A percentile compares a stretch with the other conserved stretches of the same genome.
These are phyloP conservation scores for Stomorhina lunata DNA, from an alignment of 2,888 invertebrate genomes.

Conservation along the genomic window DNA sequence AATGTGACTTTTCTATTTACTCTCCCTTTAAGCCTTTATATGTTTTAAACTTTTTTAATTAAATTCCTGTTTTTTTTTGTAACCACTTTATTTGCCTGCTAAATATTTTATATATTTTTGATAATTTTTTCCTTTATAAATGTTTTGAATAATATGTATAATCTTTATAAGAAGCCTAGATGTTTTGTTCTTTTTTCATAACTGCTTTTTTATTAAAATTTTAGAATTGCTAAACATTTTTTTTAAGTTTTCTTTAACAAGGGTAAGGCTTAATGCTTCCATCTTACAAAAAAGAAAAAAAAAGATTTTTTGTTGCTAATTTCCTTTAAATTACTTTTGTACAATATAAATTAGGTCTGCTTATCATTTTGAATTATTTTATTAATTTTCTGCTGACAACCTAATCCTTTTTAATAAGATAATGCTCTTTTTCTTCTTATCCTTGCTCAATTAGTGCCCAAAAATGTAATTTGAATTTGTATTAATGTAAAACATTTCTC, in stretches of 20 bases:
- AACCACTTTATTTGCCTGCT: slow-evolving; percentile 37
- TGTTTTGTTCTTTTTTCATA: background rate
- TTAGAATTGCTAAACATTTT: background rate
- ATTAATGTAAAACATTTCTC: too few relatives aligned
- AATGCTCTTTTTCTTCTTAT: too few relatives aligned
- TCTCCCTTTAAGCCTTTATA: background rate
- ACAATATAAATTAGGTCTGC: too few relatives aligned
- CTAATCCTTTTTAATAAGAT: too few relatives aligned
- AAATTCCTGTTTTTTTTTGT: too few relatives aligned
- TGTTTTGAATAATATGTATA: slow-evolving; percentile 22
- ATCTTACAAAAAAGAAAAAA: too few relatives aligned
- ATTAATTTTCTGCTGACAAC: too few relatives aligned
- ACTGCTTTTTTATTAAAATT: background rate
- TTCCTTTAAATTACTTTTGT: too few relatives aligned
- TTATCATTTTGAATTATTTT: too few relatives aligned
- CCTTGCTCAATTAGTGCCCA: too few relatives aligned
- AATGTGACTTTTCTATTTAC: slow-evolving; percentile 13
- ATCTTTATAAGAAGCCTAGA: slow-evolving; percentile 3
- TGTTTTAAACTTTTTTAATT: slow-evolving; percentile 33
- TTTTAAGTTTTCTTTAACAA: background rate
- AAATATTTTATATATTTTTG: slow-evolving; percentile 8
- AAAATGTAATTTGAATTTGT: too few relatives aligned
- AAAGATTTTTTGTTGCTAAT: too few relatives aligned
- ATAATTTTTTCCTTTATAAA: slow-evolving; percentile 15
- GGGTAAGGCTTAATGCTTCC: background rate